Base-by-base conservation (phyloP, 2,888 invertebrate species). In the Blastobasis lacticolella region DNA sequence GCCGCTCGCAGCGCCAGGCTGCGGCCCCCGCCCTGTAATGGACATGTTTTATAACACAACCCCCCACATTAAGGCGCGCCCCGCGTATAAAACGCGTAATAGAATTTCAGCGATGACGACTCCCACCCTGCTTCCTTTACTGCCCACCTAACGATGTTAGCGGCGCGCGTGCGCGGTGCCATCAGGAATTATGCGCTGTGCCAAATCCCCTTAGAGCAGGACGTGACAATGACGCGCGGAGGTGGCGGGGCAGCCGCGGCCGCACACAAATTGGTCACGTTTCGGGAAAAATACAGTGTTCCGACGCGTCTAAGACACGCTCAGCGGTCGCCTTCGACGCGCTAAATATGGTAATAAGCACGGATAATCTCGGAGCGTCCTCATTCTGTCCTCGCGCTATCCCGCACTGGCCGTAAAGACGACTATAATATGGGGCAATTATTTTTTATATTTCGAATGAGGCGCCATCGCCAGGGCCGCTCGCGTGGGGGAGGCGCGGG, bases 31-130 rank as follows among this genome's bases (percentile, higher is more conserved):
- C 23, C n/a, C 9, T 75, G 75, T 75, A 78, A 76, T 77, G 78
- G 83, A 70, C 71, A 73, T 75, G 78, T 78, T 78, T 80, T 78
- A 82, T 75, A 74, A 75, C 74, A 66, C 75, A 71, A 68, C 78
- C 75, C 77, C 71, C 69, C 67, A 70, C 73, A 78, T 79, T 77
- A 80, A 77, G 79, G 78, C 78, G 72, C 75, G 75, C 76, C 78
- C 73, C 75, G 75, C 73, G 80, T 81, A 83, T 85, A 84, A 83
- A 85, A 81, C 78, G 80, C 73, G 82, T 86, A 86, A 86, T 86
- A 86, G 86, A 86, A 86, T 86, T 86, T 79, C 81, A 75, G 76
- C 69, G 78, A 77, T 76, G 80, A 79, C 75, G 69, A 69, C 66
- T 69, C 63, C 71, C 62, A 40, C 60, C 54, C 57, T 54, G 59